Base-by-base conservation (phyloP, 2,797 vertebrate species). In the Hapalemur alaotrensis region DNA sequence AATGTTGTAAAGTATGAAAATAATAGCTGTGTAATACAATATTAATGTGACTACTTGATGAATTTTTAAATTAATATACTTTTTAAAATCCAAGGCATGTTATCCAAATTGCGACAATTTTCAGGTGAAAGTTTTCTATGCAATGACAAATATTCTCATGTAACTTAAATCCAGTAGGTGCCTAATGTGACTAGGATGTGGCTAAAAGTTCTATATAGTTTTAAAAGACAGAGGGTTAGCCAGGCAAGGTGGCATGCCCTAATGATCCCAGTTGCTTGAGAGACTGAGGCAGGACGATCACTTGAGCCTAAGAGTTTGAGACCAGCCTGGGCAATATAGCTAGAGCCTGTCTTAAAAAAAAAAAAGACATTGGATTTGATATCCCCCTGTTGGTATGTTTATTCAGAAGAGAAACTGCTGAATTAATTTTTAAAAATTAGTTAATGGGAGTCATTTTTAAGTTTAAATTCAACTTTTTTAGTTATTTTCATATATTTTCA, bases 331-430 rank as follows among this genome's bases (percentile, higher is more conserved):
- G 59, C 59, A 63, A 63, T 63, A 32, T 32, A 30, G 59, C 13
- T 28, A 63, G 59, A 63, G 13, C 59, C 59, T 14, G 5, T 61
- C 59, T 63, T 63, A 63, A 61, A 63, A 63, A 28, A 57, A 61
- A 61, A 54, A 43, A 88, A 76, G 50, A 50, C 5, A 30, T 65
- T 89, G 88, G 52, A 95, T 69, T 57, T 89, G 63, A 59, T 86
- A 88, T 46, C 4, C 32, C 48, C 46, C 23, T 30, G 5, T 97
- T 54, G 4, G 0, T 95, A 15, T 85, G 12, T 85, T 65, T 84
- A 46, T 94, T 95, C 52, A 96, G 95, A 97, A 78, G 69, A 28
- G 30, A 93, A 32, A 79, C 32, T 43, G 73, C 41, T 94, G 73
- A 78, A 41, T 73, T 75, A 93, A 72, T 54, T 63, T 80, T 69